Evolutionary conservation across 1,140 invertebrate species (phyloP).

Genomic region (Drosophila carrolli): DNA sequence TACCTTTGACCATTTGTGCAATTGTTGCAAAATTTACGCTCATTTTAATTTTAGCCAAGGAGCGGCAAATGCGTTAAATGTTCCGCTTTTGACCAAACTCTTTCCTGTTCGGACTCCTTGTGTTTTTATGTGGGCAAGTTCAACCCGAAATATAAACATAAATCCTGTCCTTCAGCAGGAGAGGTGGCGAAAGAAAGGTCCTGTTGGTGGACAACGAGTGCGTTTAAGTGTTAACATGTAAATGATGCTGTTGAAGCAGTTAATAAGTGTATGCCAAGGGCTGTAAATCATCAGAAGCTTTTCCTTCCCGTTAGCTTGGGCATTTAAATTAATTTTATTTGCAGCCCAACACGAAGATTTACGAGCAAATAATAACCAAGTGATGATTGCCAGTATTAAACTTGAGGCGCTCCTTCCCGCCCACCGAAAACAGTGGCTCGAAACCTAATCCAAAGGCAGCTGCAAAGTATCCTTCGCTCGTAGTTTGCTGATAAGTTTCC

Average conservation of each 20-base stretch:
- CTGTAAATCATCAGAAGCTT: conserved; percentile 66
- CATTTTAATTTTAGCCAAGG: conserved; percentile 62
- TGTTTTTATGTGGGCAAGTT: conserved; percentile 21
- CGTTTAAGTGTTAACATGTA: conserved; percentile 84
- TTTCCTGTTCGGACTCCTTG: conserved; percentile 9
- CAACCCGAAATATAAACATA: conserved; percentile 63
- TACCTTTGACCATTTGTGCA: conserved; percentile 58
- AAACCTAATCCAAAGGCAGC: conserved; percentile 24
- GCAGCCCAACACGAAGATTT: conserved; percentile 29
- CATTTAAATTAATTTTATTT: conserved; percentile 65
- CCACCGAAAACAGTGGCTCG: not conserved
- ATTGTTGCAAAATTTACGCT: conserved; percentile 80
- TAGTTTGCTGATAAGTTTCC: conserved; percentile 83
- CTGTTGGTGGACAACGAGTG: conserved; percentile 59
- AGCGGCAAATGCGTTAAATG: conserved; percentile 73
- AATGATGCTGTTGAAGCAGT: conserved; percentile 78
- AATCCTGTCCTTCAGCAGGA: conserved; percentile 57
- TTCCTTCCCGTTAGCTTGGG: conserved; percentile 41
- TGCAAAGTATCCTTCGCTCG: conserved; percentile 68
- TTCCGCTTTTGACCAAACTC: conserved; percentile 14
- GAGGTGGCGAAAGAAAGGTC: conserved; percentile 24
- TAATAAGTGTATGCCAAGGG: conserved; percentile 73
- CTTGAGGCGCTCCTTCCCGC: conserved; percentile 7
- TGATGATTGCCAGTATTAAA: conserved; percentile 51
- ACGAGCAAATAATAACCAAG: conserved; percentile 56